Percentiles rank a stretch among this genome's conserved stretches.
phyloP scores from a whole-genome alignment of 2,113 vertebrate genomes.

The Gobiocypris rarus region DNA sequence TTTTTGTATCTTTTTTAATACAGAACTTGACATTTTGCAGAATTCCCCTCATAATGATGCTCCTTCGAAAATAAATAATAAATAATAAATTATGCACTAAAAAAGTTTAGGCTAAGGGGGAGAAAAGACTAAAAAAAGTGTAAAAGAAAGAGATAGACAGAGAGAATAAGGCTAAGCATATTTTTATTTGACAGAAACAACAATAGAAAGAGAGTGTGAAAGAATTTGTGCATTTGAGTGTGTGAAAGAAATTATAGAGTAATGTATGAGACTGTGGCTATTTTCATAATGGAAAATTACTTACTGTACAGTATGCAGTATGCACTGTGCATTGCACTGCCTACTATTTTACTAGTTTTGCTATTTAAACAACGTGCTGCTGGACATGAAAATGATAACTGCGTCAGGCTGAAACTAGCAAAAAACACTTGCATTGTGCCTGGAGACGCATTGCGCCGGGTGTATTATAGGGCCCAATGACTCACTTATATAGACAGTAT shows the following conservation, averaged over 20 bases:
- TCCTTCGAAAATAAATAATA: conserved; percentile 11
- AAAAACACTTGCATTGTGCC: too few species aligned
- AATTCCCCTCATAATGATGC: not conserved
- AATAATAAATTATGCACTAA: not conserved
- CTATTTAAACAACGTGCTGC: too few species aligned
- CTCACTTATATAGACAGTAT: not conserved
- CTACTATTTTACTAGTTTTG: too few species aligned
- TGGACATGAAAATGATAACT: too few species aligned
- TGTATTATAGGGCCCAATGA: too few species aligned
- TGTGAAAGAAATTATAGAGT: not conserved
- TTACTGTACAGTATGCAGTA: too few species aligned
- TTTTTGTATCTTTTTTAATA: not conserved
- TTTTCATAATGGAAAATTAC: not conserved
- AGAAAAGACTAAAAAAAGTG: not conserved
- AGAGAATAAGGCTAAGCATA: not conserved
- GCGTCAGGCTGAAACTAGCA: too few species aligned
- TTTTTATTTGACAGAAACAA: not conserved
- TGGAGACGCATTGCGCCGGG: too few species aligned
- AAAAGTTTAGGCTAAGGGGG: not conserved
- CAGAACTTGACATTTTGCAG: conserved; percentile 17
- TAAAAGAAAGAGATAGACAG: not conserved
- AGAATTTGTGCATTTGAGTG: not conserved
- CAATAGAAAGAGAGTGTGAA: not conserved
- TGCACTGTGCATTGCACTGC: too few species aligned
- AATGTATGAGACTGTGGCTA: not conserved